Evolutionary conservation across 2,888 invertebrate species (phyloP).

Genomic region (Cataglyphis cursor): DNA sequence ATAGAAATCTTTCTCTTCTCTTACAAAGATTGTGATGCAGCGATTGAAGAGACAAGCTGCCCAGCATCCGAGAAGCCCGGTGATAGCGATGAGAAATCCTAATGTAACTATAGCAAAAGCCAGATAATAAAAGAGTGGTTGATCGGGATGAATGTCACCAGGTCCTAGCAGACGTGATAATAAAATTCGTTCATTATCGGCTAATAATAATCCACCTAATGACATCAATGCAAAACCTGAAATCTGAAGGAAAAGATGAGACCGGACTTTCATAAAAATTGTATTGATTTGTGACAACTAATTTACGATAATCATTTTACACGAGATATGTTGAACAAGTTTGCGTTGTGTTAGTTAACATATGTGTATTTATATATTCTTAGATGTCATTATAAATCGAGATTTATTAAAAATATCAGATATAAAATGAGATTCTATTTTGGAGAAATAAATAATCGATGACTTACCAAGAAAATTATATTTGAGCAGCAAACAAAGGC

Average conservation of each 20-base stretch:
- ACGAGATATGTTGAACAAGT: neutral
- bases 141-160: constrained; percentile 89
- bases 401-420: neutral
- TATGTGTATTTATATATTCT: neutral
- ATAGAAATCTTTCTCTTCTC: constrained; percentile 86
- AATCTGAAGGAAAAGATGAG: constrained; percentile 87
- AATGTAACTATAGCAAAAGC: constrained; percentile 91
- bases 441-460: neutral
- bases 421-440: neutral
- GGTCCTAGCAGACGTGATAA: constrained; percentile 91
- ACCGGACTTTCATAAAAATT: constrained; percentile 13
- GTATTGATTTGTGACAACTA: neutral
- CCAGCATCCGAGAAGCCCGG: constrained; percentile 93
- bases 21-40: constrained; percentile 91
- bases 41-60: constrained; percentile 92
- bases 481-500: constrained; percentile 84
- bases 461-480: constrained; percentile 84
- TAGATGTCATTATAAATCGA: neutral
- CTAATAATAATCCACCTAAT: constrained; percentile 91
- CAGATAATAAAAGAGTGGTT: constrained; percentile 93
- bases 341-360: neutral
- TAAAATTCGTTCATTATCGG: constrained; percentile 91
- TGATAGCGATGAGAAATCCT: constrained; percentile 90
- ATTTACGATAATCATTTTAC: neutral
- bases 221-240: constrained; percentile 92